A percentile compares a stretch with the other conserved stretches of the same genome.
These are phyloP conservation scores for Willisornis vidua DNA, from an alignment of 2,113 vertebrate species.

Conservation along the genomic window DNA sequence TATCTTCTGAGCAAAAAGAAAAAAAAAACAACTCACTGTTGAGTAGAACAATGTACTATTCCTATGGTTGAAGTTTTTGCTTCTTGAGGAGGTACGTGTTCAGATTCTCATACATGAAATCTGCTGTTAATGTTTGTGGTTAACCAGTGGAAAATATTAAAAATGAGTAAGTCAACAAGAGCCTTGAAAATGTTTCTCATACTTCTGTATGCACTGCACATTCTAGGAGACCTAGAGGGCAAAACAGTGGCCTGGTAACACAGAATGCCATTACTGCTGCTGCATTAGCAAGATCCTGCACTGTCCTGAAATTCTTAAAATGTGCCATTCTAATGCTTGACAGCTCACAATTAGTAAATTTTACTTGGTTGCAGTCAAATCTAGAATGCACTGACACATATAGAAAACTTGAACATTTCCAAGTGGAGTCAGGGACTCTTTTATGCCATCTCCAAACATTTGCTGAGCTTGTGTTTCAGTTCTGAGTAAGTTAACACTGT, in stretches of 20 bases:
- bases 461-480: not conserved
- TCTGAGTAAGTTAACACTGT: not conserved
- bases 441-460: rapidly evolving
- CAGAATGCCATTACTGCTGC: not conserved
- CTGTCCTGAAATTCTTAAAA: not conserved
- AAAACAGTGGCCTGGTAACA: not conserved
- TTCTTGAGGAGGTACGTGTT: not conserved
- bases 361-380: not conserved
- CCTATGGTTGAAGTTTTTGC: not conserved
- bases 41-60: not conserved
- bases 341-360: not conserved
- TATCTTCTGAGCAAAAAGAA: not conserved
- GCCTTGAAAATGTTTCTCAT: not conserved
- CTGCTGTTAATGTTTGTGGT: not conserved
- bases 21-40: not conserved
- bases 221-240: not conserved
- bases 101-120: not conserved
- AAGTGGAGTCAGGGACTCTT: not conserved
- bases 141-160: conserved; percentile 46
- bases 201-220: not conserved
- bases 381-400: not conserved
- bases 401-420: not conserved
- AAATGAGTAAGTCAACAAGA: not conserved
- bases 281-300: not conserved
- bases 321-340: not conserved